Conservation (phyloP, 2,113 vertebrate genomes). For the Neodon shergylaensis region DNA sequence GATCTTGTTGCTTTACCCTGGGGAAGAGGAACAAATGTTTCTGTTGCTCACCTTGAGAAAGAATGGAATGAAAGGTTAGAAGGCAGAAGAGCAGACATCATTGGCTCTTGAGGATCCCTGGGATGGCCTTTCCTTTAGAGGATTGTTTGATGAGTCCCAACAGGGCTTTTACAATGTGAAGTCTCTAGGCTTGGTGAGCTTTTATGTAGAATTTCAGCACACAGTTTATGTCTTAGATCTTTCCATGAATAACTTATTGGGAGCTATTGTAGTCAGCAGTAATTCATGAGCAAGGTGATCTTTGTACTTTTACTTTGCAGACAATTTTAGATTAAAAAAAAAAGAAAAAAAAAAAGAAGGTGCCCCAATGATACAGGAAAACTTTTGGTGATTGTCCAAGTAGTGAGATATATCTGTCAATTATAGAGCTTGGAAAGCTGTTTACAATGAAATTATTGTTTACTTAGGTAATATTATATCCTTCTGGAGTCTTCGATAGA, state of each 20-base stretch:
- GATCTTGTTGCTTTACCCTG: neutral
- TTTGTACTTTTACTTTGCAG: neutral
- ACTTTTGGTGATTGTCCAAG: no score
- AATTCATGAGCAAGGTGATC: neutral
- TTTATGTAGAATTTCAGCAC: neutral
- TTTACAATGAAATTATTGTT: no score
- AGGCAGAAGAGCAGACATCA: neutral
- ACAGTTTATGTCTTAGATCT: neutral
- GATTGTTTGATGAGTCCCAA: neutral
- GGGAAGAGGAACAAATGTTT: neutral
- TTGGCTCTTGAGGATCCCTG: neutral
- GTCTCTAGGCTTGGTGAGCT: neutral
- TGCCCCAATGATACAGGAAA: no score
- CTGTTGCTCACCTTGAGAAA: neutral
- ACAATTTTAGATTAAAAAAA: neutral
- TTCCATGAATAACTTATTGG: neutral
- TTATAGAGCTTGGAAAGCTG: no score
- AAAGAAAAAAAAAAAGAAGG: no score
- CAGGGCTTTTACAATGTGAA: neutral
- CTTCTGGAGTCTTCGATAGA: no score
- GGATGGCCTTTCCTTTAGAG: neutral
- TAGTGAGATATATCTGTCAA: no score
- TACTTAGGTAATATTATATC: no score
- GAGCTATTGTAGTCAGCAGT: constrained; percentile 4
- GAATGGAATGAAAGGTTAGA: neutral